Percentiles rank a stretch among this genome's conserved stretches.
Evolutionary conservation across 1,140 invertebrate genomes (phyloP).

Genomic region (Samia ricini): DNA sequence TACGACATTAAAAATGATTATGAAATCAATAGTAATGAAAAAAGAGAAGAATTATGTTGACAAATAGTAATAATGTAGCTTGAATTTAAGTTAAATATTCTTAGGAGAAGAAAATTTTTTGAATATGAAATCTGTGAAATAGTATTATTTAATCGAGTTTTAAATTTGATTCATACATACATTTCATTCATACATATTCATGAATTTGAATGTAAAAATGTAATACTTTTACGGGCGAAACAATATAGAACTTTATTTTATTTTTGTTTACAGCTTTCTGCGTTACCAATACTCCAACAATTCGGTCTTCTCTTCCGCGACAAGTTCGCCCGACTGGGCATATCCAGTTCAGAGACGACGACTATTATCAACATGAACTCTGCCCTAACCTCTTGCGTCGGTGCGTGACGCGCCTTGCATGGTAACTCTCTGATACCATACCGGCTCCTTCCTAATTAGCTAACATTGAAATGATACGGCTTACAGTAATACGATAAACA

Average conservation of each 20-base stretch:
- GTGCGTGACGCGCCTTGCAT: conserved; percentile 71
- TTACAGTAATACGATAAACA: neutral
- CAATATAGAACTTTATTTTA: no score
- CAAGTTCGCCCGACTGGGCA: conserved; percentile 76
- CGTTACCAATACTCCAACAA: conserved; percentile 81
- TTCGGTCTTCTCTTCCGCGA: conserved; percentile 83
- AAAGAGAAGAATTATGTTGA: no score
- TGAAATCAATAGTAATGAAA: no score
- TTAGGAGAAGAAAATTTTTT: no score
- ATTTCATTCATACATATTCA: no score
- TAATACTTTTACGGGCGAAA: no score
- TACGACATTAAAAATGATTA: no score
- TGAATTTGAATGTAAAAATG: neutral
- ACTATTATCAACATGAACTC: conserved; percentile 83
- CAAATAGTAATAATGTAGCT: no score
- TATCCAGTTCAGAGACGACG: conserved; percentile 80
- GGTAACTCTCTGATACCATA: conserved; percentile 65
- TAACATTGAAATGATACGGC: conserved; percentile 12
- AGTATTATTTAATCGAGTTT: no score
- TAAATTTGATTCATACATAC: no score
- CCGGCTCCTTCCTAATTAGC: conserved; percentile 34
- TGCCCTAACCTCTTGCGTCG: conserved; percentile 80
- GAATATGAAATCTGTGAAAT: no score
- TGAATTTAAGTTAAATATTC: no score
- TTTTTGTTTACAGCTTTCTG: conserved; percentile 77